phyloP scores from a whole-genome alignment of 2,113 vertebrate genomes.

The Vulpes ferrilata region DNA sequence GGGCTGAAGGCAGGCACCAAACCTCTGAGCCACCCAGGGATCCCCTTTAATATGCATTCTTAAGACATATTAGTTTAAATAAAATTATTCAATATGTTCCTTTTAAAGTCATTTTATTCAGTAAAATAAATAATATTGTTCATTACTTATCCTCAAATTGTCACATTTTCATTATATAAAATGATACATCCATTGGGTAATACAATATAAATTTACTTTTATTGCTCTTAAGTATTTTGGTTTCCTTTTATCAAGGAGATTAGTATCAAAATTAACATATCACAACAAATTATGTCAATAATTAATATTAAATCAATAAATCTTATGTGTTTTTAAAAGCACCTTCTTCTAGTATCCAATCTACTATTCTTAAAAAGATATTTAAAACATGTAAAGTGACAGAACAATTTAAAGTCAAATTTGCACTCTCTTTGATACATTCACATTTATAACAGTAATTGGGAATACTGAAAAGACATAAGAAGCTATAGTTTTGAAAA shows the following conservation, averaged over 20 bases:
- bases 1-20: too few species aligned
- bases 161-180: background rate
- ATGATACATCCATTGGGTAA: background rate
- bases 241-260: background rate
- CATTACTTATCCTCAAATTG: background rate
- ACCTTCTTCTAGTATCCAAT: background rate
- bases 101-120: background rate
- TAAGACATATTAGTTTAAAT: background rate
- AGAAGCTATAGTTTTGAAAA: background rate
- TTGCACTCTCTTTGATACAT: background rate
- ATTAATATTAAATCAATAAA: background rate
- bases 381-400: background rate
- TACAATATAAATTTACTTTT: background rate
- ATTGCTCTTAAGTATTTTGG: background rate
- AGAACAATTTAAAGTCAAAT: background rate
- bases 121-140: background rate
- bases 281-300: background rate
- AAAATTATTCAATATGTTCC: background rate
- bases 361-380: background rate
- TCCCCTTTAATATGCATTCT: background rate
- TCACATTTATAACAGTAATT: background rate
- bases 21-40: too few species aligned
- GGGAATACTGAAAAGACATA: background rate
- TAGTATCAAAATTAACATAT: background rate
- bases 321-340: background rate